phyloP scores from a whole-genome alignment of 1,140 invertebrate species.

The Dreissena rostriformis region DNA sequence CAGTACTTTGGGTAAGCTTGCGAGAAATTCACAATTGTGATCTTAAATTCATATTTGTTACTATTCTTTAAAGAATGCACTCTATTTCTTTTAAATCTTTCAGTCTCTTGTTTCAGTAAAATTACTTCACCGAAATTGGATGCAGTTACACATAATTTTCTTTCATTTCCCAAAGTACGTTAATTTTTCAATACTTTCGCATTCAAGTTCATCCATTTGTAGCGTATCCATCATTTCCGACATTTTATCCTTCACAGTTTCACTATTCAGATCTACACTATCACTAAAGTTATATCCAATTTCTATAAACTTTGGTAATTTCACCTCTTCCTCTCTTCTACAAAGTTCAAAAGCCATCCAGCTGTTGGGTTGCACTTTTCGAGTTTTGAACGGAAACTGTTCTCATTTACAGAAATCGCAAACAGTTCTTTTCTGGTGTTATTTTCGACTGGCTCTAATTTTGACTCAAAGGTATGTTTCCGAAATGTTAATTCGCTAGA shows the following conservation, averaged over 20 bases:
- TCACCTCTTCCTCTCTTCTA: background rate
- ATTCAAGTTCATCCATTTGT: background rate
- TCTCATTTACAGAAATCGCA: background rate
- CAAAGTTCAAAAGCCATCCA: slow-evolving; percentile 6
- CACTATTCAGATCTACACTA: slow-evolving; percentile 2
- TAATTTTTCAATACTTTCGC: background rate
- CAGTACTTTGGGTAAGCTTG: no score
- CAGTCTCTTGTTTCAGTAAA: no score
- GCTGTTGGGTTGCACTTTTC: background rate
- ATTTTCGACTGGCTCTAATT: background rate
- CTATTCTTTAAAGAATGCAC: no score
- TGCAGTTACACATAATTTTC: no score
- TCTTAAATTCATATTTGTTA: no score
- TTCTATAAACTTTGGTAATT: background rate
- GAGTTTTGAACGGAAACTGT: slow-evolving; percentile 21
- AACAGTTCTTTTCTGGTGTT: background rate
- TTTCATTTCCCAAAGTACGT: no score
- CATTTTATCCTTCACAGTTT: background rate
- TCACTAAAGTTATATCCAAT: background rate
- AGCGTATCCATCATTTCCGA: slow-evolving; percentile 2
- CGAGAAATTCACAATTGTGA: no score
- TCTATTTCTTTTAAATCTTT: no score
- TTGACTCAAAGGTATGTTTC: background rate
- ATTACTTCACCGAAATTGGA: no score
- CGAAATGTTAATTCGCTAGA: slow-evolving; percentile 13